Conservation (phyloP, 2,797 vertebrate species). For the Emys orbicularis region DNA sequence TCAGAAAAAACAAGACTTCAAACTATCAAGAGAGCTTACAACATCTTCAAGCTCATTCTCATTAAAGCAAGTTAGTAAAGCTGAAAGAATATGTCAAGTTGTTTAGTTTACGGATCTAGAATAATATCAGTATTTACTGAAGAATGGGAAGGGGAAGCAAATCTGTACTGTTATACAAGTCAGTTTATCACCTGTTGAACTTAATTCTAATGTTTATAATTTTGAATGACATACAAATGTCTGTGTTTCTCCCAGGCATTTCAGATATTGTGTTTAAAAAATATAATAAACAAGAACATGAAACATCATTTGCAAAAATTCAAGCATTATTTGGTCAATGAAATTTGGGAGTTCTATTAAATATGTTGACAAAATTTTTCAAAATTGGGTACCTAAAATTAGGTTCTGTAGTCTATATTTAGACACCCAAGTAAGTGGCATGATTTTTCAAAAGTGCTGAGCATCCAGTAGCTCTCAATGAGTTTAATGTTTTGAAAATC, state of each 20-base stretch:
- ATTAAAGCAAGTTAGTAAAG: slow-evolving; percentile 60
- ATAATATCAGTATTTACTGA: neutral
- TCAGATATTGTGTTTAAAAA: neutral
- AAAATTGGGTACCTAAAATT: neutral
- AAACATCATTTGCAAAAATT: neutral
- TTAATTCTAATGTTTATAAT: slow-evolving; percentile 25
- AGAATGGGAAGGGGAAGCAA: neutral
- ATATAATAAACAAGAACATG: neutral
- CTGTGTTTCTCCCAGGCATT: neutral
- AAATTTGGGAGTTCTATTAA: neutral
- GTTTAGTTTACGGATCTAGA: neutral
- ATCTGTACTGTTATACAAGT: neutral
- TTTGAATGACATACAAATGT: neutral
- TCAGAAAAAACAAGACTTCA: slow-evolving; percentile 56
- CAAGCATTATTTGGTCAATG: accelerated
- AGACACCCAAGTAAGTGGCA: neutral
- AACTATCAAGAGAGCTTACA: slow-evolving; percentile 32
- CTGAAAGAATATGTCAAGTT: neutral
- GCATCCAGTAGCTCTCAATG: neutral
- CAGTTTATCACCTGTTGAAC: neutral
- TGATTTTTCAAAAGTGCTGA: neutral
- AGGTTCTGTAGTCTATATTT: neutral
- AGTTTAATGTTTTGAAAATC: neutral
- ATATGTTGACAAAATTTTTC: neutral
- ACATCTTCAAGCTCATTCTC: slow-evolving; percentile 20